Evolutionary conservation across 1,140 invertebrate genomes (phyloP), one percentile per base, ranked within the genome.

Genomic region (Carposina sasakii): DNA sequence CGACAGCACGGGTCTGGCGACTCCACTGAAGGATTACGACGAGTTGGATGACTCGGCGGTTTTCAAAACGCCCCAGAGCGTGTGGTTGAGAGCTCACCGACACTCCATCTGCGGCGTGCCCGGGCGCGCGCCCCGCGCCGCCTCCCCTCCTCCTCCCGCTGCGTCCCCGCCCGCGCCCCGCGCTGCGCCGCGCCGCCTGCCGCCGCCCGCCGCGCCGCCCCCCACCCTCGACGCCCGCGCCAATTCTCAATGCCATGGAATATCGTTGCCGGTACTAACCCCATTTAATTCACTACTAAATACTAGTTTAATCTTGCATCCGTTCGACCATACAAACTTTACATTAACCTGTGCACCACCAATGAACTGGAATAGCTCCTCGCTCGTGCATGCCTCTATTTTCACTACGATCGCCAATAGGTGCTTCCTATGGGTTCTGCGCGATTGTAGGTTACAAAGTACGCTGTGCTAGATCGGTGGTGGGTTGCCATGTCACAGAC

Each of bases 221-320:
- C 69, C 69, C 67, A 70, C 57, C 68, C 74, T 71, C 64, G 76
- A 70, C 71, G 75, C 61, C 57, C 76, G 71, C 67, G 67, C 75
- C 72, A 79, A 76, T 63, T 76, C 72, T 67, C 79, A 81, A 83
- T 76, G 74, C 76, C 75, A 81, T 76, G 79, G 81, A 81, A 69
- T 79, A 73, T 77, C 74, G 76, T 76, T 81, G 67, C 81, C 82
- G 84, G 84, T 86, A 86, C 84, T 86, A 86, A 86, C 84, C 71
- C 70, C 76, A 83, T 83, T 83, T 83, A 76, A 79, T 78, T 81
- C 69, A 78, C 50, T 77, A 73, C 75, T 77, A 77, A 78, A 77
- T 67, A 65, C 57, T 71, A 76, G 61, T 58, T 46, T 60, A 57
- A 74, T 68, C 74, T 72, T 72, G 54, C 58, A 45, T 47, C 31